Evolutionary conservation across 2,113 vertebrate genomes (phyloP).

Genomic region (Synchiropus splendidus): DNA sequence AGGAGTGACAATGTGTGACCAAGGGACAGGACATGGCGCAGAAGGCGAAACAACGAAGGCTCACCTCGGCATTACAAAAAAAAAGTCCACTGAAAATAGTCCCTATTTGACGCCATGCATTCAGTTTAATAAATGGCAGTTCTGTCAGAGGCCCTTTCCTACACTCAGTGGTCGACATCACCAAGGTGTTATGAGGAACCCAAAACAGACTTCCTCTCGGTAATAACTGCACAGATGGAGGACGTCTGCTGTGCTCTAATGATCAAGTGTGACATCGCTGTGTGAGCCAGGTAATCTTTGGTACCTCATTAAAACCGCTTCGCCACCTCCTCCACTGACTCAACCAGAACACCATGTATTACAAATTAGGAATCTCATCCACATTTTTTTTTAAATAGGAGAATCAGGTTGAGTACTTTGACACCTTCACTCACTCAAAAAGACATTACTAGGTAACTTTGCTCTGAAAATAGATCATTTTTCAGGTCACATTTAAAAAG

Average conservation of each 20-base stretch:
- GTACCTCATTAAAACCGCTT: constrained; percentile 20
- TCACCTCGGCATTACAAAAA: no score
- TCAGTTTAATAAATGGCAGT: no score
- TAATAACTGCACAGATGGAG: constrained; percentile 39
- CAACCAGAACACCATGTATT: not conserved
- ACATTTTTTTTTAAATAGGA: not conserved
- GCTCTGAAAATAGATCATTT: constrained; percentile 24
- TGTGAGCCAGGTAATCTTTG: constrained; percentile 25
- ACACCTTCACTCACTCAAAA: constrained; percentile 15
- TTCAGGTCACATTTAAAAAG: constrained; percentile 29
- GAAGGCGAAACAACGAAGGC: no score
- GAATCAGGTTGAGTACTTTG: constrained; percentile 2
- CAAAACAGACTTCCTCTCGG: constrained; percentile 22
- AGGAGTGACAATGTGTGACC: no score
- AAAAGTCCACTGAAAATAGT: no score
- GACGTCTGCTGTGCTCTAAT: constrained; percentile 43
- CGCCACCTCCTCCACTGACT: not conserved
- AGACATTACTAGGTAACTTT: constrained; percentile 21
- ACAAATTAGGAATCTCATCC: constrained; percentile 1
- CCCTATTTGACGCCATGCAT: no score
- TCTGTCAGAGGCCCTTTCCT: no score
- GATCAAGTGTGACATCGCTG: constrained; percentile 39
- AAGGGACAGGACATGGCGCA: no score
- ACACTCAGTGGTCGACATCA: constrained; percentile 1
- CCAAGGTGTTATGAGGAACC: constrained; percentile 2